Conservation (phyloP, 2,797 vertebrate species). For the Fratercula arctica region DNA sequence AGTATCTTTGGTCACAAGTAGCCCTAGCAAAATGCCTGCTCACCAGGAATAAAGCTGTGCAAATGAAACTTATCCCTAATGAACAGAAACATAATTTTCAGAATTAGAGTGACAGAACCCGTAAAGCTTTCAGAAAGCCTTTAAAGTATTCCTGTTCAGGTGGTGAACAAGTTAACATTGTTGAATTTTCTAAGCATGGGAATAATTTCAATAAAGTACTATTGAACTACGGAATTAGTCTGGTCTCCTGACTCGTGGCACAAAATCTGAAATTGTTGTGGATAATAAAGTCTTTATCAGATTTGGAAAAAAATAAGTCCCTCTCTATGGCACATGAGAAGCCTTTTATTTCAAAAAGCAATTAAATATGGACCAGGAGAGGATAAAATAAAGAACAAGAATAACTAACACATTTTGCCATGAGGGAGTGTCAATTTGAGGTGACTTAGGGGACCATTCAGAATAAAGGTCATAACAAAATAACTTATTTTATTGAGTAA, state of each 20-base stretch:
- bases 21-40: background rate
- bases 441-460: background rate
- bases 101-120: background rate
- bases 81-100: slow-evolving; percentile 13
- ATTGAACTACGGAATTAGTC: background rate
- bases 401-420: background rate
- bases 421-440: background rate
- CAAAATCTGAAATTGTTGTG: slow-evolving; percentile 28
- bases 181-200: slow-evolving; percentile 31
- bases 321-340: background rate
- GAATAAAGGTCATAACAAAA: background rate
- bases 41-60: background rate
- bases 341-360: background rate
- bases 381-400: background rate
- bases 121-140: slow-evolving; percentile 33
- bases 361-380: background rate
- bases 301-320: slow-evolving; percentile 42
- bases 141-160: slow-evolving; percentile 45
- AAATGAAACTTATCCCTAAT: background rate
- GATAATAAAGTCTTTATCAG: slow-evolving; percentile 42
- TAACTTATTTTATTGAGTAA: background rate
- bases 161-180: slow-evolving; percentile 44
- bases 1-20: background rate
- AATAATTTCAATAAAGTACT: slow-evolving; percentile 12
- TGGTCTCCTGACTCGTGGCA: slow-evolving; percentile 11